Percentiles rank a stretch among this genome's conserved stretches.
phyloP scores from a whole-genome alignment of 2,797 vertebrate species.

The Melanotaenia trifasciata region DNA sequence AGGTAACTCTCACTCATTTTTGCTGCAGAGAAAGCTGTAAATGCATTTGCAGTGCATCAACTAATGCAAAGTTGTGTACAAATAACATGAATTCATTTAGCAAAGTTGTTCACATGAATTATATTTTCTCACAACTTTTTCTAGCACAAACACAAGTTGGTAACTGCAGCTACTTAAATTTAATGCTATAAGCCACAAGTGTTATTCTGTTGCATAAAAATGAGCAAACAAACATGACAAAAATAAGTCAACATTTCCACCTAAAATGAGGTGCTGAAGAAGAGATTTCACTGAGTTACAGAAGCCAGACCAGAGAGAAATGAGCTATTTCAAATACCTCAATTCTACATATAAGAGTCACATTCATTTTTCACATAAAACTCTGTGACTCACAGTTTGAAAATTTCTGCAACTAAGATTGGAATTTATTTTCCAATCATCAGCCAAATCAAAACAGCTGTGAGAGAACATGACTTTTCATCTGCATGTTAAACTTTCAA shows the following conservation, averaged over 20 bases:
- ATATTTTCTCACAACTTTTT: too few species aligned
- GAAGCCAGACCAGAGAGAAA: background rate
- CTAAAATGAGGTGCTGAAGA: background rate
- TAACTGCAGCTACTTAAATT: too few species aligned
- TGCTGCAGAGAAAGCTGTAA: too few species aligned
- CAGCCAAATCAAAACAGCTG: background rate
- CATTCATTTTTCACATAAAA: background rate
- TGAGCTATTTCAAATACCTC: background rate
- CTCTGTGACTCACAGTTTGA: background rate
- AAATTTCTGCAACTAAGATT: background rate
- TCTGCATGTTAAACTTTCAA: background rate
- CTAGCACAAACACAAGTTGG: too few species aligned
- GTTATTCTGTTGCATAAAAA: too few species aligned
- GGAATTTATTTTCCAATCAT: constrained; percentile 1
- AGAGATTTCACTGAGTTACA: background rate
- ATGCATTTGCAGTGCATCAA: too few species aligned
- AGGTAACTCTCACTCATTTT: too few species aligned
- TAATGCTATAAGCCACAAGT: too few species aligned
- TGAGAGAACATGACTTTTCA: background rate
- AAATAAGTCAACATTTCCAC: background rate
- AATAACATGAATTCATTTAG: too few species aligned
- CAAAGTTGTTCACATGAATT: too few species aligned
- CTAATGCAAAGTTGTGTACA: too few species aligned
- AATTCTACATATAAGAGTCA: background rate
- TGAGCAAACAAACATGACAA: background rate